Conservation (phyloP, 2,888 invertebrate genomes). For the Euclidia mi region DNA sequence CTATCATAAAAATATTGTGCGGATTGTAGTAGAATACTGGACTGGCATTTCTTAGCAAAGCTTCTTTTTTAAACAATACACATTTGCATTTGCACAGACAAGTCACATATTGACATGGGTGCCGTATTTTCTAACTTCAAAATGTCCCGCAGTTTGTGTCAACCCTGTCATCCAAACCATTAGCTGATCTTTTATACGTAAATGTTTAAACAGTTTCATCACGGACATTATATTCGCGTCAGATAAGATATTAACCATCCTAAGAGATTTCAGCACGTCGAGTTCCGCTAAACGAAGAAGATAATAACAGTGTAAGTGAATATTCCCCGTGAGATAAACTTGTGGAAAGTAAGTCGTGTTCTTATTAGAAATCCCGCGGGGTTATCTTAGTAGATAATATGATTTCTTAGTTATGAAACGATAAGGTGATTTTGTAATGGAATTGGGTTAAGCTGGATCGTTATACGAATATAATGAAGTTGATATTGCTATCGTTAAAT, state of each 20-base stretch:
- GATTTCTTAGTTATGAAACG: too few relatives aligned
- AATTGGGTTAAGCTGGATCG: too few relatives aligned
- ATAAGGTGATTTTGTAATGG: too few relatives aligned
- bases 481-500: too few relatives aligned
- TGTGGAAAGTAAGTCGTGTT: constrained; percentile 9
- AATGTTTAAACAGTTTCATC: constrained; percentile 44
- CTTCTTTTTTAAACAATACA: too few relatives aligned
- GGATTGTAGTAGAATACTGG: too few relatives aligned
- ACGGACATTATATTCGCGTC: constrained; percentile 31
- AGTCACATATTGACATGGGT: too few relatives aligned
- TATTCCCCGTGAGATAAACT: constrained; percentile 1
- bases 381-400: constrained; percentile 8
- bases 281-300: constrained; percentile 1
- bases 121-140: neutral
- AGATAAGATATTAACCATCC: constrained; percentile 34
- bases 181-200: constrained; percentile 39
- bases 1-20: too few relatives aligned
- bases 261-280: neutral
- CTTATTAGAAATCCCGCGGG: constrained; percentile 3
- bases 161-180: constrained; percentile 21
- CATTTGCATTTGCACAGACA: too few relatives aligned
- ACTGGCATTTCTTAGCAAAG: too few relatives aligned
- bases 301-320: constrained; percentile 2
- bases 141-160: constrained; percentile 8
- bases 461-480: too few relatives aligned